Percentiles rank a stretch among this genome's conserved stretches.
Conservation (phyloP, 2,888 invertebrate species). For the Amphipoea lucens region DNA sequence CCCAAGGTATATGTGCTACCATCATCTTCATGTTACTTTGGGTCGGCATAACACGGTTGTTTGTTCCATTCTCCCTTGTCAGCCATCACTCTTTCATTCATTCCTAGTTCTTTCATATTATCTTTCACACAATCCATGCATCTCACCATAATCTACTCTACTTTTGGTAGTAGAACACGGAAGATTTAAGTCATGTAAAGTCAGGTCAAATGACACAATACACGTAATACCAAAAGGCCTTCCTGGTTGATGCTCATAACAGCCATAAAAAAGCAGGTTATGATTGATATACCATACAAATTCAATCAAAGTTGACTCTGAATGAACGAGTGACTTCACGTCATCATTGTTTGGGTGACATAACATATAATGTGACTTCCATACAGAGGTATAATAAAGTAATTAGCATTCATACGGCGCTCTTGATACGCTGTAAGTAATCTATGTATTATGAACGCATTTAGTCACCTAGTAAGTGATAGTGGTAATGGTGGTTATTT, state of each 20-base stretch:
- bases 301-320: conserved; percentile 30
- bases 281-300: neutral
- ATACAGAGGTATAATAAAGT: conserved; percentile 23
- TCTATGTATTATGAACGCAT: conserved; percentile 15
- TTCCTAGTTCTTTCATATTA: neutral
- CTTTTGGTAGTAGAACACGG: neutral
- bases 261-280: neutral
- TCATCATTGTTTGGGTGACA: conserved; percentile 47
- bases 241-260: neutral
- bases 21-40: neutral
- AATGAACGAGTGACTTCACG: conserved; percentile 31
- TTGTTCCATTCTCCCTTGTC: neutral
- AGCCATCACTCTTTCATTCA: neutral
- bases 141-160: neutral
- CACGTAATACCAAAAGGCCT: neutral
- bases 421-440: conserved; percentile 10
- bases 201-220: neutral
- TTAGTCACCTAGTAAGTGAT: neutral
- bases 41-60: neutral
- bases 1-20: neutral
- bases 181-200: neutral
- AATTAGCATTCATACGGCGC: conserved; percentile 46
- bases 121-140: neutral
- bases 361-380: conserved; percentile 18
- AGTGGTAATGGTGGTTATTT: neutral